Conservation (phyloP, 2,113 vertebrate genomes). For the Acinonyx jubatus region DNA sequence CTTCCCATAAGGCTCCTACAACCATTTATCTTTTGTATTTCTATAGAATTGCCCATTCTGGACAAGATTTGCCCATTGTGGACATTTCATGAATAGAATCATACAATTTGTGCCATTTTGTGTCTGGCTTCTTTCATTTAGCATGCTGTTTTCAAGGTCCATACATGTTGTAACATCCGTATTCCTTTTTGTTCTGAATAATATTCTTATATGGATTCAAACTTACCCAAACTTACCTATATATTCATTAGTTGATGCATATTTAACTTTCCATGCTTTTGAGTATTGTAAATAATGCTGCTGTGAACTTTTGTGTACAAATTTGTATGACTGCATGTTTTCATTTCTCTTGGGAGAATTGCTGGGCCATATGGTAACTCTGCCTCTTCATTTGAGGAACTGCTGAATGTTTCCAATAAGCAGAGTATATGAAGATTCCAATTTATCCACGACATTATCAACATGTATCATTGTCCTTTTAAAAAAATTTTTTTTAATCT, state of each 20-base stretch:
- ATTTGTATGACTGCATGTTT: neutral
- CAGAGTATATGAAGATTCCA: neutral
- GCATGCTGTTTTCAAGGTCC: neutral
- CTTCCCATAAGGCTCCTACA: neutral
- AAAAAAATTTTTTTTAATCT: neutral
- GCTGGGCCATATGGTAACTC: neutral
- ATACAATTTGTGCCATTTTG: neutral
- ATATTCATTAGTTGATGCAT: neutral
- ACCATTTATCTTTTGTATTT: neutral
- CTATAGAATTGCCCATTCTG: neutral
- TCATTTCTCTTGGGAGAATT: neutral
- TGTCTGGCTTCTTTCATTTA: neutral
- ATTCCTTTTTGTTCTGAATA: neutral
- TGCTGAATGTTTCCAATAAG: neutral
- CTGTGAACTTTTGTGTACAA: neutral
- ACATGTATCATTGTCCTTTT: neutral
- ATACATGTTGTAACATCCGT: neutral
- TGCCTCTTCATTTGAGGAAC: neutral
- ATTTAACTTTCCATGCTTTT: neutral
- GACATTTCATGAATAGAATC: neutral
- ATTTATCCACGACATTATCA: neutral
- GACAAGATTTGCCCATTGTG: neutral
- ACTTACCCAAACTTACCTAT: neutral
- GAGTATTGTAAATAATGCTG: neutral
- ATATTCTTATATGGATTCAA: neutral